Conservation (phyloP, 2,797 vertebrate genomes). For the Ctenopoma multispine region DNA sequence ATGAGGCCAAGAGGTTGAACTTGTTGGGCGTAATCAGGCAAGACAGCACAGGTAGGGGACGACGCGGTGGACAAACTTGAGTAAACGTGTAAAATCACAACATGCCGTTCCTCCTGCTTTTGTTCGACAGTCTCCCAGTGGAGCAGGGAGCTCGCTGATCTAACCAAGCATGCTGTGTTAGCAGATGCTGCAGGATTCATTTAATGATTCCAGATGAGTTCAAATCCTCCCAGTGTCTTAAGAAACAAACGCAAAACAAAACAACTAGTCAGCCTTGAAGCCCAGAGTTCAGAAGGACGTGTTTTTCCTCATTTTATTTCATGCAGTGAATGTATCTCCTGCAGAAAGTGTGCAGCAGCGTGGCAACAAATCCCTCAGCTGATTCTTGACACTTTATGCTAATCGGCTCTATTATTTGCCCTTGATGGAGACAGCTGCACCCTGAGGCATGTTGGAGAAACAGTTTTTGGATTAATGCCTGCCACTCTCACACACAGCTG, state of each 20-base stretch:
- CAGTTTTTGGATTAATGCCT: constrained; percentile 53
- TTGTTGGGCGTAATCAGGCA: constrained; percentile 65
- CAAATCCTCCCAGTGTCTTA: not conserved
- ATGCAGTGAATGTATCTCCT: constrained; percentile 19
- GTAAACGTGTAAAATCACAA: constrained; percentile 54
- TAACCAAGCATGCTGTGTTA: constrained; percentile 40
- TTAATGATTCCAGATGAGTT: constrained; percentile 34
- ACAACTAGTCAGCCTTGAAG: constrained; percentile 12
- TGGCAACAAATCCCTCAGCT: constrained; percentile 30
- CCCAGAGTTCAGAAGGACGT: not conserved
- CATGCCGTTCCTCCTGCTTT: constrained; percentile 22
- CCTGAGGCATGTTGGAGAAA: constrained; percentile 39
- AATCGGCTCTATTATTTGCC: constrained; percentile 57
- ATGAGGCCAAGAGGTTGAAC: constrained; percentile 47
- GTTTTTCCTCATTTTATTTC: not conserved
- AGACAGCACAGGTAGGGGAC: constrained; percentile 32
- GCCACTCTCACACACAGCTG: constrained; percentile 5
- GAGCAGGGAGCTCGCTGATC: constrained; percentile 36
- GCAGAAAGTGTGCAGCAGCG: constrained; percentile 22
- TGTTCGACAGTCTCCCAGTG: constrained; percentile 30
- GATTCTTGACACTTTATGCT: constrained; percentile 48
- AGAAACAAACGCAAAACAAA: constrained; percentile 8
- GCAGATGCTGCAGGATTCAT: constrained; percentile 47
- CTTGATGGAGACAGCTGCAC: constrained; percentile 54
- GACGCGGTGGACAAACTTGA: constrained; percentile 60